These are phyloP conservation scores for Luffia ferchaultella DNA, from an alignment of 2,888 invertebrate species.

Conservation along the genomic window DNA sequence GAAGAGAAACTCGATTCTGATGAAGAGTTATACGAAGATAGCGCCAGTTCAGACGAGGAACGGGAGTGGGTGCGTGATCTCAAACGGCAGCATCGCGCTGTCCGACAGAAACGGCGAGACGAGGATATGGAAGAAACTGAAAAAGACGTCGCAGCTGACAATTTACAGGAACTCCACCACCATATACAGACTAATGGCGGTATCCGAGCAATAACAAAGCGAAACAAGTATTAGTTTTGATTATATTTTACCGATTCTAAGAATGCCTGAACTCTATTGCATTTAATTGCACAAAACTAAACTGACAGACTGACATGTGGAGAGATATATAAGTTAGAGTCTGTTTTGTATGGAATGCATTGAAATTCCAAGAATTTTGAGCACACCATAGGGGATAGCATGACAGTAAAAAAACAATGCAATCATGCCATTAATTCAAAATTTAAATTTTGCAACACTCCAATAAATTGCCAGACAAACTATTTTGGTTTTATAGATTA, in stretches of 20 bases:
- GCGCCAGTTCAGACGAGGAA: constrained; percentile 80
- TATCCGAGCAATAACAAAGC: background rate
- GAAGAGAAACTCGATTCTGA: constrained; percentile 55
- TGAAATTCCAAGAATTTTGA: too few relatives aligned
- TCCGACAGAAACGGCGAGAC: constrained; percentile 47
- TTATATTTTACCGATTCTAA: background rate
- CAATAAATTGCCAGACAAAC: too few relatives aligned
- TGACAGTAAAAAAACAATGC: too few relatives aligned
- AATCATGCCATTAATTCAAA: too few relatives aligned
- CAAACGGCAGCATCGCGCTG: constrained; percentile 76
- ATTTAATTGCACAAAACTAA: too few relatives aligned
- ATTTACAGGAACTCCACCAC: constrained; percentile 28
- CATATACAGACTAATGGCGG: background rate
- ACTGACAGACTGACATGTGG: too few relatives aligned
- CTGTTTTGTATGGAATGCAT: too few relatives aligned
- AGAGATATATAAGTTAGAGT: too few relatives aligned
- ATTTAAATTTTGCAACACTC: too few relatives aligned
- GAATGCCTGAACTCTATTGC: too few relatives aligned
- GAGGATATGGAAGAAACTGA: constrained; percentile 26
- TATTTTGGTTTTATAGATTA: too few relatives aligned
- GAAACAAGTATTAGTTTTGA: background rate
- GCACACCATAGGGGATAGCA: too few relatives aligned
- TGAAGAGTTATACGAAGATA: constrained; percentile 55
- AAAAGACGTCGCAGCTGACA: constrained; percentile 16
- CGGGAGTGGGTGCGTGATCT: constrained; percentile 82